Evolutionary conservation across 2,888 invertebrate genomes (phyloP).

Genomic region (Oscheius sp.): DNA sequence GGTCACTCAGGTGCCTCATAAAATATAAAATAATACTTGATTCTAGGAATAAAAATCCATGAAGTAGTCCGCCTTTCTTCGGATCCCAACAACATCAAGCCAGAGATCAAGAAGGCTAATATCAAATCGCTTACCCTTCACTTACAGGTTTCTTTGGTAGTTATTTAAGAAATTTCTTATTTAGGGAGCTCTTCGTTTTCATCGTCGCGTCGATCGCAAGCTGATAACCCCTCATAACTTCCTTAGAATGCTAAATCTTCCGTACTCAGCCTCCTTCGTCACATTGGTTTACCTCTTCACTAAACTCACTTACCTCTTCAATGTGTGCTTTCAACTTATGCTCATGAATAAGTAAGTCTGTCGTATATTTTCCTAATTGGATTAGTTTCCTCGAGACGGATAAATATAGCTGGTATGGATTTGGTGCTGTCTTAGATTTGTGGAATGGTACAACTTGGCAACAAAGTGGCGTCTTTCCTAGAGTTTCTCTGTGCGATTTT

Average conservation of each 20-base stretch:
- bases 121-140: slow-evolving; percentile 70
- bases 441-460: slow-evolving; percentile 71
- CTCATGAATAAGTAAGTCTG: slow-evolving; percentile 67
- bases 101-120: slow-evolving; percentile 70
- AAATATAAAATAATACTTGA: slow-evolving; percentile 17
- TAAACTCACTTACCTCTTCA: slow-evolving; percentile 71
- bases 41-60: slow-evolving; percentile 68
- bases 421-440: slow-evolving; percentile 69
- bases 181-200: slow-evolving; percentile 72
- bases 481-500: slow-evolving; percentile 71
- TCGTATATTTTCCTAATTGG: not conserved
- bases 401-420: slow-evolving; percentile 67
- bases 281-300: slow-evolving; percentile 70
- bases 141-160: slow-evolving; percentile 52
- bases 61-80: slow-evolving; percentile 71
- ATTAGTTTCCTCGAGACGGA: slow-evolving; percentile 68
- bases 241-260: slow-evolving; percentile 70
- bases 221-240: slow-evolving; percentile 69
- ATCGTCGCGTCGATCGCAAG: slow-evolving; percentile 69
- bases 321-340: slow-evolving; percentile 68
- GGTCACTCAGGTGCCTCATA: slow-evolving; percentile 67
- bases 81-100: slow-evolving; percentile 73
- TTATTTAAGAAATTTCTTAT: not conserved
- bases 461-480: slow-evolving; percentile 69
- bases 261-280: slow-evolving; percentile 72